Evolutionary conservation across 2,888 invertebrate species (phyloP).

Genomic region (Lysandra bellargus): DNA sequence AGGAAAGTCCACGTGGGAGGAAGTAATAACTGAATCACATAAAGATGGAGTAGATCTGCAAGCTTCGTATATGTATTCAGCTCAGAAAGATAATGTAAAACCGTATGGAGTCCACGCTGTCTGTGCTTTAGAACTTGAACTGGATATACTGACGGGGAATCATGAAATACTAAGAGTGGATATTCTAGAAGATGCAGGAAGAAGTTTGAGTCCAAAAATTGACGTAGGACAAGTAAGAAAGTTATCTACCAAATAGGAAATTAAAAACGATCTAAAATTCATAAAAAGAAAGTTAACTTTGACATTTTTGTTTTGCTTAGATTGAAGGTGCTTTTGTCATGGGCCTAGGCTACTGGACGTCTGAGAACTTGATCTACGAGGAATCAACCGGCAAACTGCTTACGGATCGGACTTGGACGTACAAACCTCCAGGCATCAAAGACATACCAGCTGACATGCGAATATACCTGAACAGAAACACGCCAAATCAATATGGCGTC

Average conservation of each 20-base stretch:
- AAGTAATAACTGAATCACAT: slow-evolving; percentile 78
- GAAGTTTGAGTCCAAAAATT: slow-evolving; percentile 85
- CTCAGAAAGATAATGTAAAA: slow-evolving; percentile 69
- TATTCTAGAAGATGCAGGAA: slow-evolving; percentile 86
- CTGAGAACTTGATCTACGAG: slow-evolving; percentile 85
- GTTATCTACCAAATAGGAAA: background rate
- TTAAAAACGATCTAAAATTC: too few species aligned
- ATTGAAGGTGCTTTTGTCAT: slow-evolving; percentile 89
- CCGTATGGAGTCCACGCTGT: slow-evolving; percentile 84
- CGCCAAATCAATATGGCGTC: slow-evolving; percentile 84
- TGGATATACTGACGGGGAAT: slow-evolving; percentile 90
- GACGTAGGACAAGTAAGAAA: slow-evolving; percentile 84
- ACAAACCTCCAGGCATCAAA: slow-evolving; percentile 87
- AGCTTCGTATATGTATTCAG: slow-evolving; percentile 80
- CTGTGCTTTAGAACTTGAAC: slow-evolving; percentile 84
- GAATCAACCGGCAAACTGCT: slow-evolving; percentile 83
- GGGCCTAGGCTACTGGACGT: slow-evolving; percentile 88
- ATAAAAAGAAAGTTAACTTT: background rate
- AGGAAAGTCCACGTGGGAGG: slow-evolving; percentile 79
- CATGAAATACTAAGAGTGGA: slow-evolving; percentile 84
- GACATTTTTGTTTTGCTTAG: slow-evolving; percentile 43
- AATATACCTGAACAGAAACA: slow-evolving; percentile 84
- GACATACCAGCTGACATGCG: slow-evolving; percentile 90
- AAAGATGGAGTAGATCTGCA: slow-evolving; percentile 79
- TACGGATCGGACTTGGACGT: slow-evolving; percentile 90